Base-by-base conservation (phyloP, 2,888 invertebrate species). In the Erebia ligea region DNA sequence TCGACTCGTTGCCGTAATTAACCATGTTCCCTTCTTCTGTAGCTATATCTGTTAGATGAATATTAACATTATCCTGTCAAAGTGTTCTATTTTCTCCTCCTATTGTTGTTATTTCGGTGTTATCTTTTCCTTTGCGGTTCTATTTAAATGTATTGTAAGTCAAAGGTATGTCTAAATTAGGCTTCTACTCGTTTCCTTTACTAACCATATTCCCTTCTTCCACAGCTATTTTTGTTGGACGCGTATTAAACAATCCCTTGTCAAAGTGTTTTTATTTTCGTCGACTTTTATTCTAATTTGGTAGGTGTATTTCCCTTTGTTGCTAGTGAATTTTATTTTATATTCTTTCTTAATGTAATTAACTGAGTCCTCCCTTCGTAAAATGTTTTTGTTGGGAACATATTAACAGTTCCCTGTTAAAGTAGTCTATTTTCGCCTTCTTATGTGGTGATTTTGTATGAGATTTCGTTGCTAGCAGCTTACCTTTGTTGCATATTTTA, bases 1-100 rank as follows among this genome's bases (percentile, higher is more conserved):
- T 21, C 67, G 48, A 21, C 58, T 57, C 67, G 45, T 58, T 72
- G 72, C 11, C 25, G 62, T 70, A 70, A 72, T 72, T 72, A 72
- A 70, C 56, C 45, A 40, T 52, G 40, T 52, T 54, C 61, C 48
- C 40, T 63, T 73, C 72, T 70, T 72, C 72, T 72, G 74, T 34
- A 58, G 62, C 17, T 62, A 63, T 54, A 70, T 72, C 50, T 70
- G 62, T 63, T 67, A 67, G 52, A 57, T 57, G 68, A 71, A 54
- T 25, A 52, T 54, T 25, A 21, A 65, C 54, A 40, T 42, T 66
- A 67, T 45, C 15, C 10, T 48, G 58, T 54, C 52, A 62, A 69
- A 59, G 68, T 57, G 54, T 34, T 63, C 67, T 71, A 71, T 71
- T 73, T 73, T 62, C 48, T 15, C 19, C 11, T 19, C 19, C 45